Evolutionary conservation across 64 coral and sea anemone species (phyloP).

Genomic region (Stichodactyla mertensii): DNA sequence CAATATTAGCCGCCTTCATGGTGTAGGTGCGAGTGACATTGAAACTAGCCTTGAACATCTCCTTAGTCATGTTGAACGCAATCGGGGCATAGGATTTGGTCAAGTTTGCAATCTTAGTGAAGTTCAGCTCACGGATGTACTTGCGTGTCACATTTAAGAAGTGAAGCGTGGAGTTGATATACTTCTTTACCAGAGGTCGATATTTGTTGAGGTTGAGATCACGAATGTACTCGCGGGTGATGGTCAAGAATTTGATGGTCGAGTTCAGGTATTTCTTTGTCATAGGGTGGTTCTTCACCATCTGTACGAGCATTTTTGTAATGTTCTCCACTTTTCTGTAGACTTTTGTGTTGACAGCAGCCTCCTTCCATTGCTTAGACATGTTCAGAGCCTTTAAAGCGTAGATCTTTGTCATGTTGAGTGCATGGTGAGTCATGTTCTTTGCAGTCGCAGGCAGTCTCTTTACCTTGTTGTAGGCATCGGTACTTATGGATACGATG

Average conservation of each 20-base stretch:
- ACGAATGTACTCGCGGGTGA: conserved; percentile 33
- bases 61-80: conserved; percentile 16
- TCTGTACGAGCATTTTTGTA: conserved; percentile 38
- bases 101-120: conserved; percentile 9
- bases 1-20: not conserved
- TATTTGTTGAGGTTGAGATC: conserved; percentile 17
- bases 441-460: conserved; percentile 25
- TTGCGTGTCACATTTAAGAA: not conserved
- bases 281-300: conserved; percentile 53
- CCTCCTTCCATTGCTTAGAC: conserved; percentile 20
- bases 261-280: conserved; percentile 23
- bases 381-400: conserved; percentile 23
- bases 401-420: conserved; percentile 44
- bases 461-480: conserved; percentile 36
- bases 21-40: conserved; percentile 31
- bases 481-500: conserved; percentile 42
- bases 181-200: not conserved
- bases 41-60: not conserved
- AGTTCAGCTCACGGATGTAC: not conserved
- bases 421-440: conserved; percentile 45
- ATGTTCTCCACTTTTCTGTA: conserved; percentile 45
- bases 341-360: conserved; percentile 6
- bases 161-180: not conserved
- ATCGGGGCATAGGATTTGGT: conserved; percentile 11
- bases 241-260: conserved; percentile 47